Conservation (phyloP, 1,140 invertebrate species). For the Drosophila prosaltans region DNA sequence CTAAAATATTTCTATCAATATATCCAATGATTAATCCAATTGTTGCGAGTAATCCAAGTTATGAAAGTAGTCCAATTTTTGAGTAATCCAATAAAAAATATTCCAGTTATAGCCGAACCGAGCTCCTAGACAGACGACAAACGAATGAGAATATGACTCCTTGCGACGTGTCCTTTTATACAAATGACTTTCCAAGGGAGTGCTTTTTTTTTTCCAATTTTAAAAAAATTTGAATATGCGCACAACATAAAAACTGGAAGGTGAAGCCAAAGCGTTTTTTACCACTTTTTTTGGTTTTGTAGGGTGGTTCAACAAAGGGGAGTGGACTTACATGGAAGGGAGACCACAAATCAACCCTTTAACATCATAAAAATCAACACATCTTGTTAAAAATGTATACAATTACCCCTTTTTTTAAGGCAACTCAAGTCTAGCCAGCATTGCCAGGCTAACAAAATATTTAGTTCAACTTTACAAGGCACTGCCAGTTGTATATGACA, state of each 20-base stretch:
- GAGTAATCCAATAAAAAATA: constrained; percentile 22
- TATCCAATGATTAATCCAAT: neutral
- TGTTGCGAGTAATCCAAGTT: constrained; percentile 10
- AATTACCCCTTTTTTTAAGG: constrained; percentile 23
- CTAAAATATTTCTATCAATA: neutral
- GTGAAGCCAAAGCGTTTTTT: constrained; percentile 9
- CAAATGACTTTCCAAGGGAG: constrained; percentile 36
- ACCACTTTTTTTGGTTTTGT: neutral
- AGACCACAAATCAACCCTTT: constrained; percentile 56
- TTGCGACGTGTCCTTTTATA: constrained; percentile 48
- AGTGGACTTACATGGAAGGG: neutral
- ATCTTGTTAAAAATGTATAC: constrained; percentile 1
- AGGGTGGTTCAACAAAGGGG: constrained; percentile 22
- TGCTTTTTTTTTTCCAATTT: constrained; percentile 55
- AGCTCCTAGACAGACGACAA: constrained; percentile 23
- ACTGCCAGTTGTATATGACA: too few species aligned
- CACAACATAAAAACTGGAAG: constrained; percentile 47
- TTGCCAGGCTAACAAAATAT: neutral
- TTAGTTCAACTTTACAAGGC: neutral
- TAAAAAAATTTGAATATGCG: constrained; percentile 75
- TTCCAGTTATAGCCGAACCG: constrained; percentile 34
- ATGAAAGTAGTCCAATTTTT: neutral
- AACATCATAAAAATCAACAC: constrained; percentile 7
- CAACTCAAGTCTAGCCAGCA: neutral
- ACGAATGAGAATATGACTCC: constrained; percentile 35